Evolutionary conservation across 64 coral and sea anemone genomes (phyloP), one percentile per base, ranked within the genome.

Genomic region (Hydrozoanthus tunicans): DNA sequence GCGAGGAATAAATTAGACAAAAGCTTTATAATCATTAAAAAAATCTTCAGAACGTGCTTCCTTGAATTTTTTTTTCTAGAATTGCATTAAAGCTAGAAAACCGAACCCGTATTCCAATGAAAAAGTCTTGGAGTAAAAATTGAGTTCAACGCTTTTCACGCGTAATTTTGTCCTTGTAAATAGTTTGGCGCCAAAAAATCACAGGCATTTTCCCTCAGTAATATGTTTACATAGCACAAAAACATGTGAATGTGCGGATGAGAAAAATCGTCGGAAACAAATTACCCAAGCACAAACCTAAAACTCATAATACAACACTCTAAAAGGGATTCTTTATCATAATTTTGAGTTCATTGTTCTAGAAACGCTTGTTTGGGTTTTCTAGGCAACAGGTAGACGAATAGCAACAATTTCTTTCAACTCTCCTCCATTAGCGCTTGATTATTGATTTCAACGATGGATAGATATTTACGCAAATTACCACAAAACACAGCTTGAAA

Each of bases 401-500:
- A 75, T 74, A 2, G 6, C 59, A 24, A 58, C 10, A 26, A 58
- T 51, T 74, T 58, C 23, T 53, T 9, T 61, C 14, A 58, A 52
- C 14, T 32, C 52, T 58, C 55, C 13, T 73, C 83, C 83, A 75
- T 88, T 75, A 73, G 56, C 15, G 69, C 6, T 74, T 10, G 70
- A 88, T 88, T 74, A 75, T 88, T 75, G 26, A 73, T 58, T 13
- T 17, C 20, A 32, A 12, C 56, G 17, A 10, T 61, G 23, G 20
- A 27, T 23, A 59, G n/a, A 75, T 88, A 24, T 88, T 88, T 88
- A 74, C 56, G 12, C 11, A 82, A 82, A 51, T 17, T 27, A 59
- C 59, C 69, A 7, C 25, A 12, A 59, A 73, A 54, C 66, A 27
- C 68, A 17, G 84, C 52, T 59, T 88, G 55, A 74, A 59, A 27